Evolutionary conservation across 2,888 invertebrate genomes (phyloP), one percentile per base, ranked within the genome.

Genomic region (Ametastegia equiseti): DNA sequence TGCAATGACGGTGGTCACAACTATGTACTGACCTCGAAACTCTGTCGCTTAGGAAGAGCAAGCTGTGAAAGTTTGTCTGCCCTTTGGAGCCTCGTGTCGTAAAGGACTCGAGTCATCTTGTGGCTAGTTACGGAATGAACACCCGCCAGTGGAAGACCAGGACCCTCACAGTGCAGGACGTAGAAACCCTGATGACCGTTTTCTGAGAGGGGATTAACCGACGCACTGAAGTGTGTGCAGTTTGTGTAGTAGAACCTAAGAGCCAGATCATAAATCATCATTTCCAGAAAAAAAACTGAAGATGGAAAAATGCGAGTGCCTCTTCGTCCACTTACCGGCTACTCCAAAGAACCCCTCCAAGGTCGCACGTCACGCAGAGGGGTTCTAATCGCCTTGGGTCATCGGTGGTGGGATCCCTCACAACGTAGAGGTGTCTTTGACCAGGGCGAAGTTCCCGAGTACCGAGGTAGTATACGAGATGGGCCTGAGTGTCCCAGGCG

Each of bases 81-180:
- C 90, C 94, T 93, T 87, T 89, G 90, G 88, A 89, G 92, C 90
- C 89, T 95, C 91, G 95, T 95, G 92, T 95, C 97, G 92, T 96
- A 97, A 86, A 97, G 93, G 87, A 96, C 94, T 92, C 95, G 94
- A 85, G 96, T 93, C 92, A 97, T 93, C 90, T 95, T 95, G 92
- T 97, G 96, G 71, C 95, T 95, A 87, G 93, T 94, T 88, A 95
- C 95, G 85, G 95, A 94, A 91, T 97, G 97, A 85, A 97, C 94
- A 33, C 95, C 97, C 67, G 96, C 96, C 87, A 97, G 94, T 83
- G 98, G 98, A 84, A 98, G 94, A 83, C 97, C 97, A 63, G 98
- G 98, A n/a, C 98, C 98, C 87, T 96, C 95, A 92, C 98, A 98
- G 90, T 97, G 95, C 86, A 98, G 94, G 86, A 97, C 97, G 91